Base-by-base conservation (phyloP, 2,113 vertebrate species). In the Hassar affinis region DNA sequence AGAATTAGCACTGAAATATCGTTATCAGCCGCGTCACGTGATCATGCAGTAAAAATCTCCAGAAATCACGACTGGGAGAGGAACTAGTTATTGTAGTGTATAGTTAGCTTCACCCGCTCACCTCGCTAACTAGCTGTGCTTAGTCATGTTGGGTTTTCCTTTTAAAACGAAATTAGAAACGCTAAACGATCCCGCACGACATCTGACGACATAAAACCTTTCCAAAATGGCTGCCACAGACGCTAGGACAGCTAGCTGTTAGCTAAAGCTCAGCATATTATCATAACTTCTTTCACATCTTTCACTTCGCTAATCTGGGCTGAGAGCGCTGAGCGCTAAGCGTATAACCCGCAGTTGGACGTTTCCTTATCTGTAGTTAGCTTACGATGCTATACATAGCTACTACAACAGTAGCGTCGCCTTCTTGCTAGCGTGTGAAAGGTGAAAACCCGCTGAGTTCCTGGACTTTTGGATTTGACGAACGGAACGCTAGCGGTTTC, bases 1-100 rank as follows among this genome's bases (percentile, higher is more conserved):
- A 38, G 47, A 20, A 62, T 61, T 17, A 68, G 51, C 75, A 76
- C 17, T 68, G 45, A 49, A 75, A 74, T 25, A 33, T 12, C 64
- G 18, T 66, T 66, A 35, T 38, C 33, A 68, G 6, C 33, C 9
- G 6, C 6, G 20, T 66, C 61, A 71, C 1, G 15, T 35, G 30
- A 33, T 62, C 86, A 87, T 81, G 78, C 64, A 72, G 72, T 81
- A 81, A 18, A 84, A 84, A 81, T 51, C 80, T n/a, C 42, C 10
- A 35, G 4, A 66, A 62, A 80, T 75, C 27, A 62, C 86, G 79
- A 89, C 42, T 20, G 42, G 49, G 47, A 30, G 80, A 85, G 83
- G 69, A 64, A 56, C 72, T 42, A 42, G 52, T 22, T 22, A 42
- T 42, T 42, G 6, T 33, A 33, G 33, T 33, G 20, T 38, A 68